phyloP scores from a whole-genome alignment of 2,797 vertebrate species.

The Thalassophryne amazonica region DNA sequence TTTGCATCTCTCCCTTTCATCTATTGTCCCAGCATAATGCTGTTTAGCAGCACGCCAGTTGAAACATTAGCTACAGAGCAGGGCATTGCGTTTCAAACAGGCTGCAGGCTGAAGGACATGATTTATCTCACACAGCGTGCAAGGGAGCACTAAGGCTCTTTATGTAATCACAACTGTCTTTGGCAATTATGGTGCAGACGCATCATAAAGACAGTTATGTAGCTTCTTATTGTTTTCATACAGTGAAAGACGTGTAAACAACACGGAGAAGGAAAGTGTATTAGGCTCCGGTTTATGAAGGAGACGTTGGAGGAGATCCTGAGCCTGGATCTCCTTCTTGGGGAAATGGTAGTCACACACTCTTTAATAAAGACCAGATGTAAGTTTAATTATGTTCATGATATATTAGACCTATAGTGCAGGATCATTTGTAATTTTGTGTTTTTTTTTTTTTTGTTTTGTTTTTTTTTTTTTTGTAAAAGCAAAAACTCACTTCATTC shows the following conservation, averaged over 20 bases:
- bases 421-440: too few species aligned
- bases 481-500: too few species aligned
- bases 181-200: slow-evolving; percentile 30
- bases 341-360: neutral
- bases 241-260: slow-evolving; percentile 7
- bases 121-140: slow-evolving; percentile 11
- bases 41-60: slow-evolving; percentile 47
- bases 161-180: slow-evolving; percentile 30
- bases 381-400: neutral
- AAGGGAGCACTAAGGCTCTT: neutral
- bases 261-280: slow-evolving; percentile 9
- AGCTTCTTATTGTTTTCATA: slow-evolving; percentile 1
- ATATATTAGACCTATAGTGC: slow-evolving; percentile 4
- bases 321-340: neutral
- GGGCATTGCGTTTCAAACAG: slow-evolving; percentile 10
- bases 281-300: slow-evolving; percentile 6
- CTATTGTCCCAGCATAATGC: slow-evolving; percentile 23
- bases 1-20: neutral
- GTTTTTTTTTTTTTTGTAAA: too few species aligned
- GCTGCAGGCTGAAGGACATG: neutral
- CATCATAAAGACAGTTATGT: slow-evolving; percentile 20
- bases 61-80: slow-evolving; percentile 39
- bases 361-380: slow-evolving; percentile 15
- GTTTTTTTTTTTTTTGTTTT: too few species aligned
- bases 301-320: neutral